Evolutionary conservation across 2,888 invertebrate species (phyloP), one percentile per base, ranked within the genome.

Genomic region (Eupeodes latifasciatus): DNA sequence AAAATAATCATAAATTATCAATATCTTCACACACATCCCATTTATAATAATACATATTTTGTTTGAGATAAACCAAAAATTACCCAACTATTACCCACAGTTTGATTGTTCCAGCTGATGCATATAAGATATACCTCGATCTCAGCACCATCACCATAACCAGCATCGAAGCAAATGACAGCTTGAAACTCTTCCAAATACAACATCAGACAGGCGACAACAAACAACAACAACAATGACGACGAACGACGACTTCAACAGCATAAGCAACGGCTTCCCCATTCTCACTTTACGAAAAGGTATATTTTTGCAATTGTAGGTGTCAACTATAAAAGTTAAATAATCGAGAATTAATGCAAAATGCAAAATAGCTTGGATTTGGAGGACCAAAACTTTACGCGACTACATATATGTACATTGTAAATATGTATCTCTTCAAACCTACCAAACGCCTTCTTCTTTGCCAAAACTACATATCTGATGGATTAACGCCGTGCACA

Each of bases 321-420:
- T 87, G 87, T 87, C 87, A 87, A 80, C 79, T 69, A 53, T 53
- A 36, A 84, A 77, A 76, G 76, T 74, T 77, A 80, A 87, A 87
- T 84, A 87, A 83, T 87, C 79, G 83, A 80, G 76, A 83, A 87
- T 87, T 87, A 87, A 87, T 84, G 84, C 86, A 79, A 64, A 71
- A 86, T 86, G 79, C 84, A 87, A 87, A 87, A 61, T 67, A 76
- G 76, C 61, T 55, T 12, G 47, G 27, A 27, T 27, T 27, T 27
- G 2, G 27, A 19, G 83, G 72, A 57, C n/a, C 57, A 49, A 57
- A 74, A 62, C 40, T 27, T 27, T 27, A 40, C 5, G 6, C 40
- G 40, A 40, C 5, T 40, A 40, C 5, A 40, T 36, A 19, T 19
- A 19, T 19, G 19, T 19, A 40, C 40, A 40, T 4, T 40, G 4